Evolutionary conservation across 2,888 invertebrate genomes (phyloP), one percentile per base, ranked within the genome.

Genomic region (Anodontia alba): DNA sequence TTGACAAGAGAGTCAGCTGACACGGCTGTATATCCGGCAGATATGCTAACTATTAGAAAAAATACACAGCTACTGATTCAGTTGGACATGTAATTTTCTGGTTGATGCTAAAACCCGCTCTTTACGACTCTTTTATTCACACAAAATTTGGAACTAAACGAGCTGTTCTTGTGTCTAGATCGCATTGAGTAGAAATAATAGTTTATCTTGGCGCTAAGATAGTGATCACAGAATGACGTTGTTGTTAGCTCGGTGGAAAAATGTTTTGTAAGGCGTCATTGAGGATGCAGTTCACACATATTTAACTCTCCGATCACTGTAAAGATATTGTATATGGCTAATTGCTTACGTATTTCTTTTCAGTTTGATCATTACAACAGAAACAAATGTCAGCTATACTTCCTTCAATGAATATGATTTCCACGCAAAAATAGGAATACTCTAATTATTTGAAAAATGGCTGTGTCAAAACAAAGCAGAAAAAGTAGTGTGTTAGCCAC

Each of bases 71-170:
- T 66, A 23, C 42, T 83, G 83, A 86, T 86, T 83, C 70, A 76
- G 38, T 80, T 78, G 76, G 86, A 83, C 86, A 83, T 81, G 86
- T 78, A 86, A 86, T 86, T 86, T 86, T 86, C 86, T 81, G 86
- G 79, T 86, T 79, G 81, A 31, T 86, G 86, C 81, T 70, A 78
- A 83, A 81, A 67, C 68, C 73, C 79, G 81, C 72, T 77, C 81
- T 86, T 86, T 83, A 86, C 79, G 86, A 75, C 83, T 70, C 77
- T 81, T 86, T 86, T 86, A 86, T 86, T 86, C 83, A 86, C 86
- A 80, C 81, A 72, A 86, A 83, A 86, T 77, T 86, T 80, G 83
- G 72, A 81, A 73, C 86, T 78, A 83, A 86, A 83, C 73, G 83
- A 83, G 81, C 83, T 81, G 81, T 80, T 78, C 83, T 69, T 76